Conservation (phyloP, 2,797 vertebrate species). For the Ptychadena robeensis region DNA sequence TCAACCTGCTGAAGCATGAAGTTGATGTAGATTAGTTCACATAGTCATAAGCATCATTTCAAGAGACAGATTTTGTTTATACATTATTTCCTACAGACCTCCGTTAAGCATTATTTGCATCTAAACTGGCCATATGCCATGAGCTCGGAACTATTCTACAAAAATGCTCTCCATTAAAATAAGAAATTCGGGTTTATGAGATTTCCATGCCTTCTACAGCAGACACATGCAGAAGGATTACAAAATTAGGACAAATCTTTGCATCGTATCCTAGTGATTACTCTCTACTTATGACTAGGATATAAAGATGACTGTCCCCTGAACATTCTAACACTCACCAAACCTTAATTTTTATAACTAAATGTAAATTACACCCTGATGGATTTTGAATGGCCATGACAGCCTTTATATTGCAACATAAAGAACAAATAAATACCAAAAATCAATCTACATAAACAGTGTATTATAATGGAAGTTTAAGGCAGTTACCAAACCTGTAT, state of each 20-base stretch:
- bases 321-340: too few relatives aligned
- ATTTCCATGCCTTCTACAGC: neutral
- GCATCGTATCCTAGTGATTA: neutral
- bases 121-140: neutral
- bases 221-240: neutral
- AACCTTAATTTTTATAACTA: too few relatives aligned
- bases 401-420: too few relatives aligned
- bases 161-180: neutral
- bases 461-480: too few relatives aligned
- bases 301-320: too few relatives aligned
- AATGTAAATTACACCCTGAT: too few relatives aligned
- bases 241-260: neutral
- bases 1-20: constrained; percentile 42
- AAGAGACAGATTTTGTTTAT: constrained; percentile 18
- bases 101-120: neutral
- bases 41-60: constrained; percentile 33
- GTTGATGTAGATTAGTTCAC: constrained; percentile 43
- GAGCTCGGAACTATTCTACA: neutral
- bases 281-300: too few relatives aligned
- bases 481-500: too few relatives aligned
- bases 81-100: constrained; percentile 2
- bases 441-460: too few relatives aligned
- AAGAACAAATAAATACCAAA: too few relatives aligned
- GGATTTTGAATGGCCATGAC: too few relatives aligned
- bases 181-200: neutral